Percentiles rank a stretch among this genome's conserved stretches.
Evolutionary conservation across 2,888 invertebrate species (phyloP).

Genomic region (Dicranocentrus wangi): DNA sequence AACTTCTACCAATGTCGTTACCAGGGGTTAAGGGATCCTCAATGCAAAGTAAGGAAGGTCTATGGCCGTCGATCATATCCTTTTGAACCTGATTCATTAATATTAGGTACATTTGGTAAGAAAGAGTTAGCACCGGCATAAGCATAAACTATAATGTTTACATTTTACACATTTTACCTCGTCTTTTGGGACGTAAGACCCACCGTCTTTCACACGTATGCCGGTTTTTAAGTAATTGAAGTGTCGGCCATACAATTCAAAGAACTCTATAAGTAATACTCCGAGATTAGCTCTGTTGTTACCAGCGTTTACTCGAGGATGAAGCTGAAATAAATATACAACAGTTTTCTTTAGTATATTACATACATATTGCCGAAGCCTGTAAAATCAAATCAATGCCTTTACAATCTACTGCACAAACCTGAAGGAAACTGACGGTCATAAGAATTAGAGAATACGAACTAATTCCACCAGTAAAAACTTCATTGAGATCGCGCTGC

Average conservation of each 20-base stretch:
- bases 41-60: slow-evolving; percentile 94
- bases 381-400: not conserved
- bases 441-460: slow-evolving; percentile 98
- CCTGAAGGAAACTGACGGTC: slow-evolving; percentile 96
- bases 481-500: slow-evolving; percentile 98
- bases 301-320: slow-evolving; percentile 86
- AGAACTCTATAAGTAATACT: slow-evolving; percentile 95
- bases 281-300: slow-evolving; percentile 85
- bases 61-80: slow-evolving; percentile 89
- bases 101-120: too few species aligned
- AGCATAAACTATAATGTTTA: too few species aligned
- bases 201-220: slow-evolving; percentile 94
- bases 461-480: slow-evolving; percentile 99
- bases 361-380: too few species aligned
- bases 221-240: slow-evolving; percentile 97
- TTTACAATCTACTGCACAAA: slow-evolving; percentile 74
- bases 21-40: slow-evolving; percentile 97
- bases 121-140: too few species aligned
- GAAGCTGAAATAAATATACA: slow-evolving; percentile 78
- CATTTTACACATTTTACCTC: too few species aligned
- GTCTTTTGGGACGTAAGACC: slow-evolving; percentile 95
- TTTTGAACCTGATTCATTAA: too few species aligned
- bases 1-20: slow-evolving; percentile 98
- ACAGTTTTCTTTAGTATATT: not conserved
- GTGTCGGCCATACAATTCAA: slow-evolving; percentile 96